Conservation (phyloP, 1,140 invertebrate genomes). For the Drosophila obscura region DNA sequence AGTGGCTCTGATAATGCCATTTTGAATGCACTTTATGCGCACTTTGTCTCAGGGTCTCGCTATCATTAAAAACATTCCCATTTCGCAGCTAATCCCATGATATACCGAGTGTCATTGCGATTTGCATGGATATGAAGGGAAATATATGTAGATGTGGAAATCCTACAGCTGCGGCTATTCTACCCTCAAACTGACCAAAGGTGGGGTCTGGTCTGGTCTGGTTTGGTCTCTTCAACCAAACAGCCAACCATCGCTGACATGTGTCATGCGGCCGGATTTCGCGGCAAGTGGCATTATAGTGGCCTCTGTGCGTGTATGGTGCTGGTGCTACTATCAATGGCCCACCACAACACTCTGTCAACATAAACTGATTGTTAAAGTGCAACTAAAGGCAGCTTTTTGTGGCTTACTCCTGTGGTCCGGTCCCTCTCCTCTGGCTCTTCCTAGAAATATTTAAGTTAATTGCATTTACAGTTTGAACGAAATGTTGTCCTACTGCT, state of each 20-base stretch:
- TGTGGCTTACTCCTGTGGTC: too few relatives aligned
- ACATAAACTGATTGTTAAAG: conserved; percentile 11
- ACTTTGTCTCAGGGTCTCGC: conserved; percentile 71
- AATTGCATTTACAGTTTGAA: conserved; percentile 9
- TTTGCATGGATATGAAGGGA: conserved; percentile 48
- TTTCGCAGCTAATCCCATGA: conserved; percentile 63
- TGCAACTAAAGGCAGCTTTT: too few relatives aligned
- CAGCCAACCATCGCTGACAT: conserved; percentile 45
- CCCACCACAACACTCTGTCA: conserved; percentile 20
- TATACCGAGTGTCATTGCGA: conserved; percentile 55
- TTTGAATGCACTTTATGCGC: conserved; percentile 76
- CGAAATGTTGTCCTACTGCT: background rate
- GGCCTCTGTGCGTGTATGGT: conserved; percentile 1
- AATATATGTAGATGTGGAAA: conserved; percentile 17
- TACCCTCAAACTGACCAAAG: conserved; percentile 17
- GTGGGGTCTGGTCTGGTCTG: background rate
- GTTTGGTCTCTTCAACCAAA: conserved; percentile 20
- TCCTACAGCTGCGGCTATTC: conserved; percentile 18
- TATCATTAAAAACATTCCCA: conserved; percentile 72
- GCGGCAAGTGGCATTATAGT: conserved; percentile 8
- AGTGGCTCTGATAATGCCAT: conserved; percentile 60
- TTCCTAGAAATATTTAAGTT: too few relatives aligned
- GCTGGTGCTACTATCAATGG: conserved; percentile 9
- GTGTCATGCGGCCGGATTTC: conserved; percentile 30
- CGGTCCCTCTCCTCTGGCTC: too few relatives aligned